Conservation (phyloP, 2,113 vertebrate genomes). For the Tautogolabrus adspersus region DNA sequence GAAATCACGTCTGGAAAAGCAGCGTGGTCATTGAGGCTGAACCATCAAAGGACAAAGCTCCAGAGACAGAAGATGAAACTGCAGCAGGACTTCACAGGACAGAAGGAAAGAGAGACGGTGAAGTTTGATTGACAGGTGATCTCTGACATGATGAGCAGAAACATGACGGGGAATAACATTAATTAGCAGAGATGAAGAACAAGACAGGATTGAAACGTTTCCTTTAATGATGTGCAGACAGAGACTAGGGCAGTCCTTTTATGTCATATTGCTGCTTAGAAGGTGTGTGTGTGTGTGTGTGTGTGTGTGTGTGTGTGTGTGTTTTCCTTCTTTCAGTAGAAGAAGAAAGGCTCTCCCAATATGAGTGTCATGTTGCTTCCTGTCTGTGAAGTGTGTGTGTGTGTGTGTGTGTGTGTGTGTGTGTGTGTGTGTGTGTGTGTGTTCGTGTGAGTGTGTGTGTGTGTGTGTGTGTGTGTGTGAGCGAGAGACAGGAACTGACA, state of each 20-base stretch:
- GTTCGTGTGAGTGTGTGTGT: constrained; percentile 12
- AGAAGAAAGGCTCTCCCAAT: background rate
- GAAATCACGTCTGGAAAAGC: too few relatives aligned
- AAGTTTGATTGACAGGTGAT: background rate
- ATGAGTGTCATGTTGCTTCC: too few relatives aligned
- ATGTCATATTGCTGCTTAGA: too few relatives aligned
- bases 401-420: constrained; percentile 8
- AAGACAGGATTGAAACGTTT: too few relatives aligned
- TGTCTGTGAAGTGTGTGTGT: background rate
- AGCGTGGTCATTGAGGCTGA: too few relatives aligned
- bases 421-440: constrained; percentile 9
- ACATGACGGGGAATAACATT: background rate
- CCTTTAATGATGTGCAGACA: background rate
- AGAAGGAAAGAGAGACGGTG: too few relatives aligned
- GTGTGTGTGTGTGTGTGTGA: constrained; percentile 28
- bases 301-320: constrained; percentile 19
- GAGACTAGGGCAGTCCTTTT: background rate
- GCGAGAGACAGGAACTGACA: constrained; percentile 29
- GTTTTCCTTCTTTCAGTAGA: constrained; percentile 24
- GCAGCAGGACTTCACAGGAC: too few relatives aligned
- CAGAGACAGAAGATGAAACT: too few relatives aligned
- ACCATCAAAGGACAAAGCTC: too few relatives aligned
- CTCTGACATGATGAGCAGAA: too few relatives aligned
- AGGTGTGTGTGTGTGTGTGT: constrained; percentile 7
- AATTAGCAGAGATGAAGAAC: background rate